Evolutionary conservation across 2,888 invertebrate species (phyloP), one percentile per base, ranked within the genome.

Genomic region (Leptarthrus brevirostris): DNA sequence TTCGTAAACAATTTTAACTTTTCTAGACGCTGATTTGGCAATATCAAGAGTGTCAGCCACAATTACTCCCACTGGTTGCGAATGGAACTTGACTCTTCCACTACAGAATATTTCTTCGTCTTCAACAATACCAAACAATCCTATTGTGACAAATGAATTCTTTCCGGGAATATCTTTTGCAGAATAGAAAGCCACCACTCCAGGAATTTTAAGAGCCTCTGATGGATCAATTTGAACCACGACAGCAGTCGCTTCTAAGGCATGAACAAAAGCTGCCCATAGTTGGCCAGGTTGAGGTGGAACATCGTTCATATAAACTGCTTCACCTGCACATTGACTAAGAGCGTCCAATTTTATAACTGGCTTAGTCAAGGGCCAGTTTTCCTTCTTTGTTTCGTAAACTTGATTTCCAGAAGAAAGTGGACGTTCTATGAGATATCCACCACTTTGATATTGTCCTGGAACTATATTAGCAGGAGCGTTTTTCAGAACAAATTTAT

Each of bases 351-450:
- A 74, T 82, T 93, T 93, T 0, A 89, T 87, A 20, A 93, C 82
- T 0, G 93, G 91, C 80, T 93, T 86, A 76, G 89, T 91, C 40
- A 93, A 79, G 2, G 93, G 93, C 90, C 91, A 93, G 14, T 90
- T 79, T 44, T 85, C 86, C 80, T 89, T 86, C 77, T 92, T 88
- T 0, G 90, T 91, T 64, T 91, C 90, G 80, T 87, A 93, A 61
- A 86, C 86, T 82, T 92, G 92, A 6, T 85, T 86, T 2, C 90
- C 92, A 34, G 87, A 87, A 0, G 92, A 92, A 3, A 88, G 81
- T 1, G 85, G 86, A 49, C 93, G 86, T 74, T 87, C 86, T 16
- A 91, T 81, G 2, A 86, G 81, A 22, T 84, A 81, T 0, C 87
- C 89, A 1, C 91, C 92, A 71, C 88, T 89, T 75, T 83, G 85